Evolutionary conservation across 2,888 invertebrate genomes (phyloP).

Genomic region (Ophion obscuratus): DNA sequence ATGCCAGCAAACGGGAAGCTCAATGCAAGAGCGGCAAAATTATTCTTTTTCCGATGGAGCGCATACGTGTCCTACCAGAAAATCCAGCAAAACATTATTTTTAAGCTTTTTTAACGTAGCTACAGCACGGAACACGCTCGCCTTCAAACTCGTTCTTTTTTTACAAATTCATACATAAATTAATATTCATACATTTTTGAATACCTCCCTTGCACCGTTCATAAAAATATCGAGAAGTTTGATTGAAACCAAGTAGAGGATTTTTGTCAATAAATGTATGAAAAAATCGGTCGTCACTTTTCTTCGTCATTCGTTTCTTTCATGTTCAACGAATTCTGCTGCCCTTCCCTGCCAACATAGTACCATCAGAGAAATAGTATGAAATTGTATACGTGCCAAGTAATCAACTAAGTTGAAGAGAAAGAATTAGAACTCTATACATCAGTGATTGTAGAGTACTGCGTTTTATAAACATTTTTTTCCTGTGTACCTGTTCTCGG

Average conservation of each 20-base stretch:
- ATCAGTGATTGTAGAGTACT: not conserved
- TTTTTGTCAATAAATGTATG: too few relatives aligned
- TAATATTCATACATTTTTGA: too few relatives aligned
- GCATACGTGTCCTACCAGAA: conserved; percentile 40
- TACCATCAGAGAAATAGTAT: too few relatives aligned
- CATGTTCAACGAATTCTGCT: too few relatives aligned
- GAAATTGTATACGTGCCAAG: not conserved
- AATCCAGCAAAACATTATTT: conserved; percentile 4
- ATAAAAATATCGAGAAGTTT: too few relatives aligned
- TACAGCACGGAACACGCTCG: not conserved
- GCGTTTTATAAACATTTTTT: not conserved
- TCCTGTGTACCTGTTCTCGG: not conserved
- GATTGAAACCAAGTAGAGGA: too few relatives aligned
- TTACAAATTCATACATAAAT: too few relatives aligned
- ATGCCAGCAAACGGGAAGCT: conserved; percentile 50
- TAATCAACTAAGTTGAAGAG: not conserved
- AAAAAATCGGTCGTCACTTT: too few relatives aligned
- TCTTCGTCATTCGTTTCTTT: too few relatives aligned
- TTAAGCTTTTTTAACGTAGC: not conserved
- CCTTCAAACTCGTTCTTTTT: too few relatives aligned
- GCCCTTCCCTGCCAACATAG: too few relatives aligned
- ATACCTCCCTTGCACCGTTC: too few relatives aligned
- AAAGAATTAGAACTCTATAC: not conserved
- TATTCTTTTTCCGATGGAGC: conserved; percentile 34
- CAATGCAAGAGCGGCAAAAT: conserved; percentile 45